Evolutionary conservation across 2,113 vertebrate species (phyloP), one percentile per base, ranked within the genome.

Genomic region (Sander vitreus): DNA sequence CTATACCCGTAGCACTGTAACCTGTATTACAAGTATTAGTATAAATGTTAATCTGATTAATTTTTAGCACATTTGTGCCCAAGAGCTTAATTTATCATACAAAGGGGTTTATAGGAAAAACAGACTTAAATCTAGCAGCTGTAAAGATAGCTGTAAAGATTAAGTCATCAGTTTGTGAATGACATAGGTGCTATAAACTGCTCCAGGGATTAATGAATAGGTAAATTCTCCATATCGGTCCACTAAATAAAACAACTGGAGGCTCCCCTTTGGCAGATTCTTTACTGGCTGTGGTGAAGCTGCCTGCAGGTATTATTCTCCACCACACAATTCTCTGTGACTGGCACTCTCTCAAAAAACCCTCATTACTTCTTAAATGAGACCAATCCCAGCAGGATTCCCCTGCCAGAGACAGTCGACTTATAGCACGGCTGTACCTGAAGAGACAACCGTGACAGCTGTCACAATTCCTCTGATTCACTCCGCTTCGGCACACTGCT

Each of bases 401-500:
- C 65, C 23, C 36, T 1, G 16, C 80, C 69, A 54, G 73, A 77
- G 78, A 85, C 48, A 43, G 68, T 55, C 53, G 16, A 25, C 51
- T 47, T 57, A 71, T n/a, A 80, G 57, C 36, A 3, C 18, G 9
- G n/a, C 13, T 71, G 7, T 73, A 90, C 88, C 84, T 82, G 62
- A 88, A 73, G 69, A 74, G 91, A 92, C 89, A 91, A 80, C 78
- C 72, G 36, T 90, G 76, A 82, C 84, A 84, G 76, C 75, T 74
- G 75, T 59, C 76, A 78, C 84, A 76, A 80, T 80, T 65, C 19
- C 59, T 55, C 81, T 0, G 67, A 89, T 90, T 90, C 65, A 15
- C 69, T 43, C 60, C 57, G 58, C 70, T 75, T 66, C 66, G 23
- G 55, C 54, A 60, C 48, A 51, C n/a, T 0, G 51, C 59, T 25